Base-by-base conservation (phyloP, 2,113 vertebrate genomes). In the Macrotus californicus region DNA sequence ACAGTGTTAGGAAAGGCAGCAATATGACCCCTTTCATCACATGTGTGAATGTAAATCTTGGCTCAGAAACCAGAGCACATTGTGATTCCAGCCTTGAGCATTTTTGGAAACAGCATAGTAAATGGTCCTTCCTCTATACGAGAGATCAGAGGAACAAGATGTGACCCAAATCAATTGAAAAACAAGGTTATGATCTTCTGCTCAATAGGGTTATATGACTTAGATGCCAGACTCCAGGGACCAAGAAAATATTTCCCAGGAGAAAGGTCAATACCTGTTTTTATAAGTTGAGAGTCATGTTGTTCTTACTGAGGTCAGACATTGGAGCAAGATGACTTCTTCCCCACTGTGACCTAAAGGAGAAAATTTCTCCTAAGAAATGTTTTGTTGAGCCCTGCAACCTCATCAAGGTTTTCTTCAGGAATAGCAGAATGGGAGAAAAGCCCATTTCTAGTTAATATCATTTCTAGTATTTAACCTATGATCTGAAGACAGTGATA, bases 281-380 rank as follows among this genome's bases (percentile, higher is more conserved):
- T 96, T 84, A 72, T 36, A 89, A 79, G 16, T 61, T 83, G 31
- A 84, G 24, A 61, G 43, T 0, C 76, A 0, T 92, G 11, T 54
- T 90, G 50, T 64, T 96, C 54, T 94, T 70, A 50, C 5, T 48
- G 5, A 41, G 69, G 54, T 95, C 77, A 39, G 52, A 85, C 31
- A 56, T 43, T 81, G 34, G 73, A 86, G 79, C 12, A 56, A 91
- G 72, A 43, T 52, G 26, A 81, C 39, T 93, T 94, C 83, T 79
- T 16, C 82, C 34, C 5, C 2, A 31, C 50, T 56, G 2, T 83
- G 64, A n/a, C 70, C 85, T 66, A 77, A 69, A 85, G 16, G 41
- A 91, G 15, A 95, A 36, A 96, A 39, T 87, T 73, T 56, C 79
- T 85, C 79, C 18, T 54, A 72, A 84, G 61, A 84, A 94, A 77